Conservation (phyloP, 2,888 invertebrate species). For the Eupithecia vulgata region DNA sequence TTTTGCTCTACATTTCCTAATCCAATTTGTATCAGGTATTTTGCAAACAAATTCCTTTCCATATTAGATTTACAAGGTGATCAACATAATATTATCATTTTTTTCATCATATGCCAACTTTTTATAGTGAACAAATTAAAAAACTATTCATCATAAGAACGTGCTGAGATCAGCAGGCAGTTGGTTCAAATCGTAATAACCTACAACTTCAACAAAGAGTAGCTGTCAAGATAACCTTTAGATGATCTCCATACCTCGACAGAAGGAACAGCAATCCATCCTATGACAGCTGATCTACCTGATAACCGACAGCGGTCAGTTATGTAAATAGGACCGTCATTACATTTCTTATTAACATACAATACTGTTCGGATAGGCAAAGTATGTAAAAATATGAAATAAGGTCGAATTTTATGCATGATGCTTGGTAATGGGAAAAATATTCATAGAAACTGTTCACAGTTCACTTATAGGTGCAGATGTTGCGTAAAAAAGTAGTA, state of each 20-base stretch:
- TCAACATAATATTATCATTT: slow-evolving; percentile 6
- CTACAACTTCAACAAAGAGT: neutral
- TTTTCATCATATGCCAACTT: slow-evolving; percentile 1
- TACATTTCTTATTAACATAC: slow-evolving; percentile 34
- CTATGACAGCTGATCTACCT: slow-evolving; percentile 30
- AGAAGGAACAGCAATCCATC: slow-evolving; percentile 16
- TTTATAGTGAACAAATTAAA: neutral
- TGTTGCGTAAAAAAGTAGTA: neutral
- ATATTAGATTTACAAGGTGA: slow-evolving; percentile 14
- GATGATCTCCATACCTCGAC: slow-evolving; percentile 13
- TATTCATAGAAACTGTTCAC: slow-evolving; percentile 5
- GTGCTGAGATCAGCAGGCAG: neutral
- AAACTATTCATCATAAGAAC: neutral
- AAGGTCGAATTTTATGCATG: slow-evolving; percentile 17
- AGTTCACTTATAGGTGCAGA: neutral
- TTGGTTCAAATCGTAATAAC: neutral
- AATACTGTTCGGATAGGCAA: slow-evolving; percentile 27
- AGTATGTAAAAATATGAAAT: slow-evolving; percentile 33
- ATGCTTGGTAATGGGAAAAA: slow-evolving; percentile 1
- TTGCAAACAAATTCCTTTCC: slow-evolving; percentile 18
- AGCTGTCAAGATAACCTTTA: slow-evolving; percentile 23
- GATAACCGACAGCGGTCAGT: slow-evolving; percentile 32
- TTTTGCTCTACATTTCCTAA: slow-evolving; percentile 1
- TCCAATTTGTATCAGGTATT: neutral
- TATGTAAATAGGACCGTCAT: slow-evolving; percentile 32